These are phyloP conservation scores for Cataglyphis hispanica DNA, from an alignment of 1,140 invertebrate genomes.

Conservation along the genomic window DNA sequence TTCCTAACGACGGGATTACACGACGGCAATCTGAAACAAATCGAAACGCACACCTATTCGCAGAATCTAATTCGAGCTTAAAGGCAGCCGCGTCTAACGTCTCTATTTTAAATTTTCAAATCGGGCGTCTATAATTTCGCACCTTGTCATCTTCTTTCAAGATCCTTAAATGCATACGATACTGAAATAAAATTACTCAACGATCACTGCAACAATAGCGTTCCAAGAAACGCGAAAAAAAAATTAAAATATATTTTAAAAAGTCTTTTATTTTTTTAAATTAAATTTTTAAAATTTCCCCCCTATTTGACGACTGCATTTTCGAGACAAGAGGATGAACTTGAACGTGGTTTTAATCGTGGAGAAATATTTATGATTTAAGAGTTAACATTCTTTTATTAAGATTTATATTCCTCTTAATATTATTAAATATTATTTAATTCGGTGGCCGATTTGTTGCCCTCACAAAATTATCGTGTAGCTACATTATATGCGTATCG, in stretches of 20 bases:
- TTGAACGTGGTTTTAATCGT: too few relatives aligned
- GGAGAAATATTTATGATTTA: neutral
- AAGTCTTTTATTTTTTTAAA: neutral
- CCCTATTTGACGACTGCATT: neutral
- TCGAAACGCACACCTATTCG: constrained; percentile 40
- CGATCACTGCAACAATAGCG: neutral
- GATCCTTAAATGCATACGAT: neutral
- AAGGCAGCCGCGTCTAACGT: constrained; percentile 23
- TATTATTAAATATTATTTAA: neutral
- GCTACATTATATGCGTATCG: constrained; percentile 9
- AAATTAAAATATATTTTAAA: neutral
- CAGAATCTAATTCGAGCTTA: constrained; percentile 54
- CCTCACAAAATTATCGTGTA: constrained; percentile 15
- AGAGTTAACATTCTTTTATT: neutral
- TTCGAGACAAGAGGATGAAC: neutral
- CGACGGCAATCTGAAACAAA: constrained; percentile 60
- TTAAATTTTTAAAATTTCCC: neutral
- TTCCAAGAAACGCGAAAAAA: neutral
- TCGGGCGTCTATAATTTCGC: too few relatives aligned
- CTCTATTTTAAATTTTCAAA: neutral
- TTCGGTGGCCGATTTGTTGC: neutral
- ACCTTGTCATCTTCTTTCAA: neutral
- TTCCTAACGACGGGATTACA: constrained; percentile 64
- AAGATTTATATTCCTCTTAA: neutral
- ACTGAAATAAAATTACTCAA: neutral